These are phyloP conservation scores for Coenonympha arcania DNA, from an alignment of 2,888 invertebrate species.

Conservation along the genomic window DNA sequence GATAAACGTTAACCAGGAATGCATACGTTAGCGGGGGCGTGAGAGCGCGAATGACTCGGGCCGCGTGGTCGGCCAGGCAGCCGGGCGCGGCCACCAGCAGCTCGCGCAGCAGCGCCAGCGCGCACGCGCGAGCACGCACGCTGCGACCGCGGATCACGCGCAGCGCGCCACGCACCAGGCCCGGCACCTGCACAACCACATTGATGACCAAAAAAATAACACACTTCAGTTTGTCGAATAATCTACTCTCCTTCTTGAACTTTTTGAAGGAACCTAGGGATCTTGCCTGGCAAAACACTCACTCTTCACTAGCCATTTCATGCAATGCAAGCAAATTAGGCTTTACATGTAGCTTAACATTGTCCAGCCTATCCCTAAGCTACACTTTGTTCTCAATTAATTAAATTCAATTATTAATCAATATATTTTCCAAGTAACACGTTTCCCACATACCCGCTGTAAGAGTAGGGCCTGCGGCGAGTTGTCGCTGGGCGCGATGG, in stretches of 20 bases:
- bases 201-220: too few relatives aligned
- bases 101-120: slow-evolving; percentile 92
- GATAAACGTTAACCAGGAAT: not conserved
- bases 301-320: too few relatives aligned
- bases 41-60: slow-evolving; percentile 89
- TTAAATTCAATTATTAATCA: not conserved
- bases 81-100: slow-evolving; percentile 91
- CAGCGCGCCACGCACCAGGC: slow-evolving; percentile 90
- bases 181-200: slow-evolving; percentile 45
- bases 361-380: too few relatives aligned
- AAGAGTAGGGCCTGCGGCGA: slow-evolving; percentile 76
- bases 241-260: too few relatives aligned
- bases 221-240: too few relatives aligned
- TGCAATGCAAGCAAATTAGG: too few relatives aligned
- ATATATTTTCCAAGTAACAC: too few relatives aligned
- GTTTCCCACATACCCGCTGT: slow-evolving; percentile 59
- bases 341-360: too few relatives aligned
- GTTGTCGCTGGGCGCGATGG: slow-evolving; percentile 82
- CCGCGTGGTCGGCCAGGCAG: slow-evolving; percentile 87
- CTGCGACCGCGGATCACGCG: slow-evolving; percentile 87
- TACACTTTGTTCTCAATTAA: too few relatives aligned
- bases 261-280: too few relatives aligned
- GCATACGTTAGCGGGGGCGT: slow-evolving; percentile 83
- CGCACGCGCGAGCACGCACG: slow-evolving; percentile 83
- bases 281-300: too few relatives aligned